Base-by-base conservation (phyloP, 1,140 invertebrate species). In the Lethocerus indicus region DNA sequence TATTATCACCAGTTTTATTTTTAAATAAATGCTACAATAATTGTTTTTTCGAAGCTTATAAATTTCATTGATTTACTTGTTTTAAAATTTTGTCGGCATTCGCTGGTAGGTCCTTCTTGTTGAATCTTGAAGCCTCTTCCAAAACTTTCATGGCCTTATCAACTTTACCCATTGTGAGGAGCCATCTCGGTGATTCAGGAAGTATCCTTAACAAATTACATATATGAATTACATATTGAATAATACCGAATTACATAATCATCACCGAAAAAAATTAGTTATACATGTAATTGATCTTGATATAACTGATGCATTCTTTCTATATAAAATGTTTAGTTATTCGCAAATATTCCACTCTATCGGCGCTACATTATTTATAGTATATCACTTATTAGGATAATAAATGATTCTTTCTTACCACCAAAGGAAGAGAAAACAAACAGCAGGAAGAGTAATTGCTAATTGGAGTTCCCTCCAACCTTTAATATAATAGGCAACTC, bases 111-210 rank as follows among this genome's bases (percentile, higher is more conserved):
- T 71, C 63, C 32, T 67, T 68, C 48, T 70, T 70, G 61, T 81
- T 81, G 50, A 74, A 73, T 44, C 56, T 60, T 4, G 83, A 79
- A 2, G 82, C 83, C 55, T 70, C 70, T 59, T 76, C 63, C 41
- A 90, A 62, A 48, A 86, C 78, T 37, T 61, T 61, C 53, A 77
- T 71, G 0, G 83, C 80, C 68, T 82, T 75, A 39, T 77, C 69
- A 3, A 71, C 70, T 54, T 74, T 72, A 41, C 82, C 81, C 60
- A 83, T 74, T 23, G 81, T 77, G 25, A 88, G 62, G 18, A 89
- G 64, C 86, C 86, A 90, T 54, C 84, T 71, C 12, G 86, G 84
- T 3, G 85, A 88, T 72, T 89, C 85, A 1, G 85, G 85, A 21
- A 88, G 64, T 18, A 87, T 67, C 68, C 80, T 61, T 35, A 27